Evolutionary conservation across 2,797 vertebrate genomes (phyloP), one percentile per base, ranked within the genome.

Genomic region (Chelmon rostratus): DNA sequence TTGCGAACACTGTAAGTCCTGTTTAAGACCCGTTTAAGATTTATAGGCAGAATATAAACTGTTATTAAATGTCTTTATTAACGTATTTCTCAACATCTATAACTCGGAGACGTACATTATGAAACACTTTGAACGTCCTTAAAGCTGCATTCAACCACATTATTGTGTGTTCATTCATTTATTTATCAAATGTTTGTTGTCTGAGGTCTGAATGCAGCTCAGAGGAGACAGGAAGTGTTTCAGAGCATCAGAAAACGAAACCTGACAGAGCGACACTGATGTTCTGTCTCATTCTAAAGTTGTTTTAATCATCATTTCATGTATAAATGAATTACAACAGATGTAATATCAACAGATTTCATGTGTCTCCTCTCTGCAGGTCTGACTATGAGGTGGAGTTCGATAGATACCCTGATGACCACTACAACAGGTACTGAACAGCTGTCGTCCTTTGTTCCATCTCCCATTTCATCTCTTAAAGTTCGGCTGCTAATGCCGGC

Each of bases 301-400:
- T n/a, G n/a, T n/a, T n/a, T n/a, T n/a, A n/a, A n/a, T n/a, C n/a
- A n/a, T n/a, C n/a, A n/a, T n/a, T n/a, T n/a, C n/a, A n/a, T n/a
- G n/a, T n/a, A n/a, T n/a, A n/a, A 3, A 31, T 31, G 28, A 31
- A 3, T 2, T 31, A 28, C 31, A 4, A 31, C 4, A 31, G 28
- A 31, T 31, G 31, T 31, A 31, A 31, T 28, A 31, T 31, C 37
- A 25, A 40, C 58, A 40, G 58, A 37, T 40, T 13, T 49, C 15
- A 11, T 67, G 4, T 78, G 18, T 74, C 21, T 68, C 21, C 28
- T 69, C 18, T 67, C 57, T 59, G 79, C 83, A 91, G 88, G 65
- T 89, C 69, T 16, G 79, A 86, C 35, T 78, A 76, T 57, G 84
- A 87, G 59, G 35, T 33, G 13, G 79, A 89, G 56, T 87, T 53